Evolutionary conservation across 2,888 invertebrate genomes (phyloP).

Genomic region (Torymus auratus): DNA sequence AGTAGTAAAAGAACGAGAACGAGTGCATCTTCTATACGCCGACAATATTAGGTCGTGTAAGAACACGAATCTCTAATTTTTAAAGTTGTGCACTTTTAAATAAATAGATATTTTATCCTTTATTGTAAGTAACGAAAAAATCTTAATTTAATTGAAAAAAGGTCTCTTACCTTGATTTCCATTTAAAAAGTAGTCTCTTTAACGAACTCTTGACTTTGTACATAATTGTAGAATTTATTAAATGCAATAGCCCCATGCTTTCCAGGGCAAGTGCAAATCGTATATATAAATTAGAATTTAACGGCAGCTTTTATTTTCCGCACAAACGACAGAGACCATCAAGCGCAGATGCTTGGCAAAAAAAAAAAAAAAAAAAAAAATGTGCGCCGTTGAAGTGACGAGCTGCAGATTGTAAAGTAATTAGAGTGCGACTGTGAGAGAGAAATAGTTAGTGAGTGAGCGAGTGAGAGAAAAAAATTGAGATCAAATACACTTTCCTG

Average conservation of each 20-base stretch:
- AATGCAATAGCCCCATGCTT: not conserved
- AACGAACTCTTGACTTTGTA: not conserved
- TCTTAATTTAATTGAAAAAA: not conserved
- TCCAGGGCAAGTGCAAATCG: slow-evolving; percentile 4
- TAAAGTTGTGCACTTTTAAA: not conserved
- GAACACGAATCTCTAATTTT: slow-evolving; percentile 11
- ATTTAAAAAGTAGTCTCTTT: not conserved
- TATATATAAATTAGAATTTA: slow-evolving; percentile 22
- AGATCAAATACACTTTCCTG: not conserved
- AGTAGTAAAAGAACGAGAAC: not conserved
- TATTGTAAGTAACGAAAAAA: too few relatives aligned
- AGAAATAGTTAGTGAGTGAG: not conserved
- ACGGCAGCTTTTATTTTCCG: slow-evolving; percentile 22
- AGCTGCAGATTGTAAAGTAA: slow-evolving; percentile 28
- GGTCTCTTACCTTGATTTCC: not conserved
- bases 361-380: too few relatives aligned
- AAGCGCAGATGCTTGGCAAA: not conserved
- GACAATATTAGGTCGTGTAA: slow-evolving; percentile 28
- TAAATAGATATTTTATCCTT: not conserved
- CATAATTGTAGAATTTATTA: not conserved
- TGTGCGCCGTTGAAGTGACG: not conserved
- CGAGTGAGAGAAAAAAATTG: not conserved
- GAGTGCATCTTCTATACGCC: slow-evolving; percentile 15
- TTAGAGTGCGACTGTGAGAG: not conserved
- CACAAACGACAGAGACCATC: slow-evolving; percentile 10